phyloP scores from a whole-genome alignment of 1,140 invertebrate species.

The Bombus superbus region DNA sequence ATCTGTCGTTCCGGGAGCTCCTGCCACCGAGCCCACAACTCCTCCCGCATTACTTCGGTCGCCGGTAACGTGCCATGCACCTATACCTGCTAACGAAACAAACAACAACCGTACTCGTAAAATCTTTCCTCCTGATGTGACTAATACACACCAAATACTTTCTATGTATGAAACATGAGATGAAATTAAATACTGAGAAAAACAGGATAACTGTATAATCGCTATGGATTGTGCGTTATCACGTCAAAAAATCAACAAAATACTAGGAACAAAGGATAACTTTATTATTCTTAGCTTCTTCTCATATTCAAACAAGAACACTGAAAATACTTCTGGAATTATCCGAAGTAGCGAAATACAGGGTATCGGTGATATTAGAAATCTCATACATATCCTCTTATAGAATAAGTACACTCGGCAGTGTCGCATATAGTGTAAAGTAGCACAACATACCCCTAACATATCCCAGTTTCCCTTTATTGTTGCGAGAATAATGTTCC shows the following conservation, averaged over 20 bases:
- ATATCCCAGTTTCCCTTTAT: neutral
- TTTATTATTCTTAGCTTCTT: slow-evolving; percentile 54
- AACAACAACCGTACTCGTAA: slow-evolving; percentile 47
- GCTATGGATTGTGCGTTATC: neutral
- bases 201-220: neutral
- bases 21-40: slow-evolving; percentile 76
- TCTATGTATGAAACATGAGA: neutral
- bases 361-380: slow-evolving; percentile 35
- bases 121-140: neutral
- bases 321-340: slow-evolving; percentile 38
- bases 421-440: slow-evolving; percentile 36
- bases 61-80: slow-evolving; percentile 86
- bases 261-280: slow-evolving; percentile 47
- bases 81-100: slow-evolving; percentile 71
- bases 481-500: slow-evolving; percentile 26
- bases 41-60: slow-evolving; percentile 85
- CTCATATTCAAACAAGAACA: slow-evolving; percentile 42
- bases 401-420: slow-evolving; percentile 27
- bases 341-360: slow-evolving; percentile 58
- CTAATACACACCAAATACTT: neutral
- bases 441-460: slow-evolving; percentile 15
- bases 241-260: neutral
- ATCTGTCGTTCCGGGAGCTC: slow-evolving; percentile 82
- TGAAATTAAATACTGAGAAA: neutral
- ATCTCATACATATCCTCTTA: slow-evolving; percentile 44